Evolutionary conservation across 2,797 vertebrate species (phyloP), one percentile per base, ranked within the genome.

Genomic region (Gymnothorax javanicus): DNA sequence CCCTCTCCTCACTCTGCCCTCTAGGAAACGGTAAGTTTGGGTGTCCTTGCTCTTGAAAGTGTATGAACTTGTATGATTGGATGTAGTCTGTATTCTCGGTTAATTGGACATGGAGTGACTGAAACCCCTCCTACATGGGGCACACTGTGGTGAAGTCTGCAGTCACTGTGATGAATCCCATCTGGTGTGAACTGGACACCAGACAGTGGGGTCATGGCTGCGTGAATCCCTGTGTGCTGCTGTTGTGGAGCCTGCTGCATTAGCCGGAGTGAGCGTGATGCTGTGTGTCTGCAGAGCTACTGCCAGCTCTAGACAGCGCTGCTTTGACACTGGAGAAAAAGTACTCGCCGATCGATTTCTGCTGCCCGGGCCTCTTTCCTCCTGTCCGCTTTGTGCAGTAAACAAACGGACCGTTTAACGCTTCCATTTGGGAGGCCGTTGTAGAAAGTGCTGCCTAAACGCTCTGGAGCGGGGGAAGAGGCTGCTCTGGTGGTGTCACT

Each of bases 1-100:
- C 94, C 99, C 99, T 0, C 95, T 99, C 89, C 93, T 97, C 91
- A 99, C 96, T 92, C 96, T 99, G 7, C 99, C 99, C 77, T 97
- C 98, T 7, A 97, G 97, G 93, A 99, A 99, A 93, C 98, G 98
- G 99, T 99, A 94, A 94, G 97, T 75, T 75, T 5, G 23, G 23
- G 17, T 13, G 54, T n/a, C 52, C 7, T 43, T 52, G 2, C 27
- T 25, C 2, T 27, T 54, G 57, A 25, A 60, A 43, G n/a, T 17
- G 58, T 43, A 43, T 43, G 33, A 43, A 43, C 33, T 1, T 43
- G 33, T 43, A 43, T 43, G 2, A 43, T 43, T 2, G 33, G 33
- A 43, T 43, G 33, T 43, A 43, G 33, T 43, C 33, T 43, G 33
- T 43, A 43, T 43, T 43, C 33, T 43, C 33, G 1, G 33, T 43